phyloP scores from a whole-genome alignment of 2,797 vertebrate genomes.

The Cetoscarus ocellatus region DNA sequence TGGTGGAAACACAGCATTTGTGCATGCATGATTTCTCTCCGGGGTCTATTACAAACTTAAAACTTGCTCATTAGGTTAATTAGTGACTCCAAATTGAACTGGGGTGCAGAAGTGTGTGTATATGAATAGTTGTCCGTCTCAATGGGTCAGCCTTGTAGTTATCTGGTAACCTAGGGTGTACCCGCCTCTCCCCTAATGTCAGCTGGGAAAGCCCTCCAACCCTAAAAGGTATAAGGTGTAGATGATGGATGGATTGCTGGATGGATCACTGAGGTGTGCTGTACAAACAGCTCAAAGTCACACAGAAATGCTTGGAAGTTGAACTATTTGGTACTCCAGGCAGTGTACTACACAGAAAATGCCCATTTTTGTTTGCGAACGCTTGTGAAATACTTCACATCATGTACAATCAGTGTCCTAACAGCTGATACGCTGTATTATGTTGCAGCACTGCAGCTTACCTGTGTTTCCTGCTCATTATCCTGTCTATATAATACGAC shows the following conservation, averaged over 20 bases:
- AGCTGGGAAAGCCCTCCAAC: not conserved
- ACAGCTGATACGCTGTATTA: slow-evolving; percentile 10
- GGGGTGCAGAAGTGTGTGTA: no score
- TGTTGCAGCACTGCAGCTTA: slow-evolving; percentile 5
- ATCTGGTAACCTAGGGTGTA: no score
- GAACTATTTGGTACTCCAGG: slow-evolving; percentile 2
- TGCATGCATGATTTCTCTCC: no score
- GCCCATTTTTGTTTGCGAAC: slow-evolving; percentile 14
- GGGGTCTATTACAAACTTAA: no score
- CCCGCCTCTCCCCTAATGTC: not conserved
- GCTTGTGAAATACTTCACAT: not conserved
- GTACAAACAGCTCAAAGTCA: not conserved
- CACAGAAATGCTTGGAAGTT: not conserved
- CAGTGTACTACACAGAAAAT: not conserved
- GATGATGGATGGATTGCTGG: no score
- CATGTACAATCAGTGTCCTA: slow-evolving; percentile 13
- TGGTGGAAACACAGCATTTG: no score
- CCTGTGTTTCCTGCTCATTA: slow-evolving; percentile 18
- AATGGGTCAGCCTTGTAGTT: no score
- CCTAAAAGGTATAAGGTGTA: no score
- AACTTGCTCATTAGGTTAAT: no score
- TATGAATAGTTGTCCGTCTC: no score
- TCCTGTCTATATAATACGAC: not conserved
- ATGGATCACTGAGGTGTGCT: not conserved
- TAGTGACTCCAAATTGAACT: no score